Evolutionary conservation across 1,140 invertebrate genomes (phyloP).

Genomic region (Homarus americanus): DNA sequence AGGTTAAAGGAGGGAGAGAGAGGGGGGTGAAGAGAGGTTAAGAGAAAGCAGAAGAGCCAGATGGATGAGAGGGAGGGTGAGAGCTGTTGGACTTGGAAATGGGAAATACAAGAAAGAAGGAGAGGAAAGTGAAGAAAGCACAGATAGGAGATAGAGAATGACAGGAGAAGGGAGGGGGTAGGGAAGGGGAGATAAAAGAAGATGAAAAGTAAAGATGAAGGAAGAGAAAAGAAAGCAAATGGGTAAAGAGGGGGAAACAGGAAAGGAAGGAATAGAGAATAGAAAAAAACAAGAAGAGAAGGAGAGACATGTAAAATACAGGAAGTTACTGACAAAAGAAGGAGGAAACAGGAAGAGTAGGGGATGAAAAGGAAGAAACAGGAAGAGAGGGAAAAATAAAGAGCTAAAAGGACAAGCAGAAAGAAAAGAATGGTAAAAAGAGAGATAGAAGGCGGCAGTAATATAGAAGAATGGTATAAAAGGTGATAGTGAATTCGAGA

Average conservation of each 20-base stretch:
- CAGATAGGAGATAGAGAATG: neutral
- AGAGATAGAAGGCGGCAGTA: neutral
- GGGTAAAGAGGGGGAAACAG: neutral
- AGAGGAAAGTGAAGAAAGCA: no score
- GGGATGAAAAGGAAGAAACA: neutral
- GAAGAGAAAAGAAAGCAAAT: no score
- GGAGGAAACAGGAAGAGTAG: neutral
- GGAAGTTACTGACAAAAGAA: no score
- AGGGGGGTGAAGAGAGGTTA: neutral
- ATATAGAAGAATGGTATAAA: neutral
- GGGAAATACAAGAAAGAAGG: no score
- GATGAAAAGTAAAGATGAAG: neutral
- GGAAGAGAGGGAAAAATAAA: neutral
- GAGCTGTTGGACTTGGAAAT: no score
- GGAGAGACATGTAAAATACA: neutral
- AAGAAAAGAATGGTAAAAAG: slow-evolving; percentile 22
- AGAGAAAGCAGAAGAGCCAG: no score
- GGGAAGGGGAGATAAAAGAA: neutral
- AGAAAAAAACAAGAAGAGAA: neutral
- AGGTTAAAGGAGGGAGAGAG: no score
- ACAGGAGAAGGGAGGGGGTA: neutral
- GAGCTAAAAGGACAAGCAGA: neutral
- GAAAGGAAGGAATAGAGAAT: neutral
- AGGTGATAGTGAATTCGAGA: neutral
- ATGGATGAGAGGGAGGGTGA: no score